These are phyloP conservation scores for Hylaeus volcanicus DNA, from an alignment of 1,140 invertebrate genomes.

Conservation along the genomic window DNA sequence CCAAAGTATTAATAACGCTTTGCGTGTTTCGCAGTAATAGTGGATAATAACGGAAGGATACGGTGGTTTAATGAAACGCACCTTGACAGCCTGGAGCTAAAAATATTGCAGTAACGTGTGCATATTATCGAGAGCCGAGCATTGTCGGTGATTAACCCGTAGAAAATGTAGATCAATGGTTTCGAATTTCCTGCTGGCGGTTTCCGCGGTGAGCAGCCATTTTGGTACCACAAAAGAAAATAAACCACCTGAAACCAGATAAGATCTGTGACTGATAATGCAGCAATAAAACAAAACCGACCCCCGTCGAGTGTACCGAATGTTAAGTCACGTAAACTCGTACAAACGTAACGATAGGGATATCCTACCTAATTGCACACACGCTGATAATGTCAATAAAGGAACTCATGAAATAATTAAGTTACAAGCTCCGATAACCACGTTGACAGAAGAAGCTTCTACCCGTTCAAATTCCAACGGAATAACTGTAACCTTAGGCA, in stretches of 20 bases:
- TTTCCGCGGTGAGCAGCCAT: constrained; percentile 55
- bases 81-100: not conserved
- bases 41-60: not conserved
- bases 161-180: constrained; percentile 63
- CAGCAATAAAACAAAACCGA: constrained; percentile 11
- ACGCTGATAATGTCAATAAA: not conserved
- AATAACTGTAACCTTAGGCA: not conserved
- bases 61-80: not conserved
- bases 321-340: constrained; percentile 23
- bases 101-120: not conserved
- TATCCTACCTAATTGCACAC: not conserved
- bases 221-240: constrained; percentile 58
- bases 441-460: not conserved
- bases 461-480: not conserved
- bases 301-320: not conserved
- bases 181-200: constrained; percentile 53
- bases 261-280: constrained; percentile 46
- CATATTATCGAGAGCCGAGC: constrained; percentile 27
- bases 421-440: constrained; percentile 11
- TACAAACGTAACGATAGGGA: not conserved
- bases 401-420: constrained; percentile 1
- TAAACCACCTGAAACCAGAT: constrained; percentile 35
- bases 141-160: constrained; percentile 57
- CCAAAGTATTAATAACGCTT: too few relatives aligned
- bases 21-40: not conserved